Evolutionary conservation across 2,113 vertebrate genomes (phyloP), one percentile per base, ranked within the genome.

Genomic region (Porphyrio hochstetteri): DNA sequence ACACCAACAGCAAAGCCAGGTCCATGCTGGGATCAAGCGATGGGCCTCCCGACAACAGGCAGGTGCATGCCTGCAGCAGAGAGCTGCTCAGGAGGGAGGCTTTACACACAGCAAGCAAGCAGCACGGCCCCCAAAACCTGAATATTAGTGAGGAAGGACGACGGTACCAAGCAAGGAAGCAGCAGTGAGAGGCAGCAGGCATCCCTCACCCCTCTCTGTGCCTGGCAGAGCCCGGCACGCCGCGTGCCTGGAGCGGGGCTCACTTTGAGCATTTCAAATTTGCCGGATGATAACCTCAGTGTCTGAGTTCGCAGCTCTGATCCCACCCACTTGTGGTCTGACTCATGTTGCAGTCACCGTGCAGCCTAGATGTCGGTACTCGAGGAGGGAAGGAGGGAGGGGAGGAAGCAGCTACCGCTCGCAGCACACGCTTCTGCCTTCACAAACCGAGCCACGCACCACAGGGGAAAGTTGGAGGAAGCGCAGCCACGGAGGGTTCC

Each of bases 321-420:
- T 89, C 95, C 96, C 95, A 82, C 96, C 94, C 95, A 93, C 92
- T 89, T 17, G 77, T 91, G 86, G 19, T 84, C 90, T 96, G 96
- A 96, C 86, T 97, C 93, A 95, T 25, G 76, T 71, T 80, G 76
- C 92, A 93, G 82, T 85, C 95, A 95, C 70, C 4, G 13, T 9
- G 57, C 92, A 94, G 95, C 78, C 87, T 89, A 78, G 56, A 85
- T 94, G 86, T 90, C n/a, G 82, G 60, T 91, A 57, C 10, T 27
- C 11, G 13, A 40, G 78, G 64, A 91, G 95, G 78, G 59, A n/a
- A 40, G 74, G 44, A 70, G 67, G 56, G 42, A 74, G 64, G 63
- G 36, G 75, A 5, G 25, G 78, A 70, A 88, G 94, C 50, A 94
- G 82, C 19, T 13, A 8, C 63, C 2, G 36, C 87, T 85, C 24